Percentiles rank a stretch among this genome's conserved stretches.
These are phyloP conservation scores for Synaphobranchus kaupii DNA, from an alignment of 2,797 vertebrate species.

Conservation along the genomic window DNA sequence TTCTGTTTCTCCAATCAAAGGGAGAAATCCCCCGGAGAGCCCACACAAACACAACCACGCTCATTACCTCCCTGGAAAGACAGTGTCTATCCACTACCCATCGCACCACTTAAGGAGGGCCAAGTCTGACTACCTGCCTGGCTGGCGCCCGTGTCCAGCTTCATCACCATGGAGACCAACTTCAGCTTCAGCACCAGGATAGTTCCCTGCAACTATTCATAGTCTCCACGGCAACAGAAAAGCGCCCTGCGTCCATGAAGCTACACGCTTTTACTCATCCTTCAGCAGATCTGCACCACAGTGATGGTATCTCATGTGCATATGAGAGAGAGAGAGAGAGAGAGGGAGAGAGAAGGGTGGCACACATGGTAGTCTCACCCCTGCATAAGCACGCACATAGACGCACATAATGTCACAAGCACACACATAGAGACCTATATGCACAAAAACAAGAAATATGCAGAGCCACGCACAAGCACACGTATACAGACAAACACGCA, in stretches of 20 bases:
- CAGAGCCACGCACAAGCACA: neutral
- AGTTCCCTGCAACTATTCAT: conserved; percentile 27
- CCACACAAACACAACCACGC: neutral
- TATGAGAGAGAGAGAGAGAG: neutral
- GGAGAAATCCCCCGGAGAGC: neutral
- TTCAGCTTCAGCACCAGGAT: conserved; percentile 11
- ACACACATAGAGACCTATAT: neutral
- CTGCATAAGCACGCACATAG: neutral
- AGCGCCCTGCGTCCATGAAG: neutral
- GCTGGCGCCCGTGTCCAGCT: neutral
- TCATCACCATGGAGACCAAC: conserved; percentile 29
- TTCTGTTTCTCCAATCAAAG: neutral
- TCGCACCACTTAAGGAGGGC: neutral
- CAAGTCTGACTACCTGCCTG: neutral
- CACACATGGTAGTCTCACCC: neutral
- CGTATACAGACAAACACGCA: too few relatives aligned
- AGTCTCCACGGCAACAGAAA: conserved; percentile 13
- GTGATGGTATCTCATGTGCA: too few relatives aligned
- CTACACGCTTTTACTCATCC: neutral
- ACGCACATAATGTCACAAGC: neutral
- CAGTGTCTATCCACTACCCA: neutral
- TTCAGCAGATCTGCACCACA: neutral
- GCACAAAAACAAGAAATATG: neutral
- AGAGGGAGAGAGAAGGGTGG: neutral
- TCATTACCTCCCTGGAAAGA: neutral